Evolutionary conservation across 2,888 invertebrate genomes (phyloP).

Genomic region (Emmelina monodactyla): DNA sequence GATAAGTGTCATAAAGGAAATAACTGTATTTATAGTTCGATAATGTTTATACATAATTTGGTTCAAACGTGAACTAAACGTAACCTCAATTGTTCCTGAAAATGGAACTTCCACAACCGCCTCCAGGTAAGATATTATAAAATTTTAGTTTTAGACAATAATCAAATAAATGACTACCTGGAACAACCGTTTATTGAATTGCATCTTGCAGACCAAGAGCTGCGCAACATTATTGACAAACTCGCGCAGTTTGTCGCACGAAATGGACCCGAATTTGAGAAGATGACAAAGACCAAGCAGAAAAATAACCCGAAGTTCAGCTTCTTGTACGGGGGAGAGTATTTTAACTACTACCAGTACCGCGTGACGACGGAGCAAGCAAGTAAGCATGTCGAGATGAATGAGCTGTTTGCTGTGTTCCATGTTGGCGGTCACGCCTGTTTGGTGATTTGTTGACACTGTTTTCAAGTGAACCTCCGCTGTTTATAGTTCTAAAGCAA

Average conservation of each 20-base stretch:
- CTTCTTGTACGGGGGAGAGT: slow-evolving; percentile 96
- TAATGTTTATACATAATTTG: background rate
- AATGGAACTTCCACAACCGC: slow-evolving; percentile 67
- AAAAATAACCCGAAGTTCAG: slow-evolving; percentile 97
- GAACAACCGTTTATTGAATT: too few relatives aligned
- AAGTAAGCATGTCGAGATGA: slow-evolving; percentile 70
- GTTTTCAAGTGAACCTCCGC: slow-evolving; percentile 61
- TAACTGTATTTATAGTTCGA: too few relatives aligned
- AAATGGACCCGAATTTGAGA: slow-evolving; percentile 99
- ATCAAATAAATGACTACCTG: too few relatives aligned
- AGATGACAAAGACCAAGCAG: slow-evolving; percentile 98
- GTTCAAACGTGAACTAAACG: too few relatives aligned
- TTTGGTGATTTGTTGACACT: slow-evolving; percentile 47
- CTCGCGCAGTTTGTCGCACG: slow-evolving; percentile 98
- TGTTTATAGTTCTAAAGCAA: slow-evolving; percentile 81
- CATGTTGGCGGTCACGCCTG: slow-evolving; percentile 36
- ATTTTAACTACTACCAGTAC: slow-evolving; percentile 95
- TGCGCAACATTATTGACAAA: slow-evolving; percentile 98
- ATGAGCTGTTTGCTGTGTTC: too few relatives aligned
- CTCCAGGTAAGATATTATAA: slow-evolving; percentile 67
- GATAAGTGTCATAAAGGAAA: too few relatives aligned
- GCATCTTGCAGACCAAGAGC: slow-evolving; percentile 85
- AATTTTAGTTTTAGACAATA: too few relatives aligned
- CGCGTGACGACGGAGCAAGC: slow-evolving; percentile 95
- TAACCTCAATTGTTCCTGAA: slow-evolving; percentile 42